Percentiles rank a stretch among this genome's conserved stretches.
Evolutionary conservation across 2,113 vertebrate species (phyloP).

Genomic region (Orycteropus afer): DNA sequence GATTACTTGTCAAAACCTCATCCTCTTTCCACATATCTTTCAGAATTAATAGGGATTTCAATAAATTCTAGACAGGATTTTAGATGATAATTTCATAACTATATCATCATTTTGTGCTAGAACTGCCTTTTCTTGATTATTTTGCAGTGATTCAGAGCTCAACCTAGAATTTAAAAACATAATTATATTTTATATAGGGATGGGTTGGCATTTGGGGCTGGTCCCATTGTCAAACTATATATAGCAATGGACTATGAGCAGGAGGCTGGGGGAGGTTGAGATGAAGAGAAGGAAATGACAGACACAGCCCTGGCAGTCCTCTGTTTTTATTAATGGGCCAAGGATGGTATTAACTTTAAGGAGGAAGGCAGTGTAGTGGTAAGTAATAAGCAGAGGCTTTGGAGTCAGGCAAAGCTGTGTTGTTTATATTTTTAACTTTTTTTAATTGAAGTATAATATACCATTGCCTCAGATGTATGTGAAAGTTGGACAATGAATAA

Average conservation of each 20-base stretch:
- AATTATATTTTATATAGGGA: not conserved
- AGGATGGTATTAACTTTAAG: not conserved
- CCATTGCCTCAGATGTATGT: not conserved
- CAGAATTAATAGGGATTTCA: not conserved
- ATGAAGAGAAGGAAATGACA: not conserved
- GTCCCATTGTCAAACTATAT: not conserved
- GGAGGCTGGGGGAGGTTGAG: fast-evolving
- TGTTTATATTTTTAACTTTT: not conserved
- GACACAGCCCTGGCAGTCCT: fast-evolving
- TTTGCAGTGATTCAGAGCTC: constrained; percentile 10
- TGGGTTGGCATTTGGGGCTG: not conserved
- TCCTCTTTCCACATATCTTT: not conserved
- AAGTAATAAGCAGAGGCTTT: not conserved
- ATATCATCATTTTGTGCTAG: not conserved
- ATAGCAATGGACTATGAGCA: not conserved
- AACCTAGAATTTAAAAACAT: not conserved
- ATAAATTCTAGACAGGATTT: not conserved
- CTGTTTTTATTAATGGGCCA: not conserved
- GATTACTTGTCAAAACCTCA: not conserved
- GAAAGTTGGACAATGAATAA: too few relatives aligned
- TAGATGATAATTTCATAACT: not conserved
- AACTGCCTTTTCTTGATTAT: not conserved
- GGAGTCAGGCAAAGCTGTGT: not conserved
- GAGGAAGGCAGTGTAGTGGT: not conserved
- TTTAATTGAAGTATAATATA: not conserved